Percentiles rank a stretch among this genome's conserved stretches.
Evolutionary conservation across 2,888 invertebrate species (phyloP).

Genomic region (Mythimna impura): DNA sequence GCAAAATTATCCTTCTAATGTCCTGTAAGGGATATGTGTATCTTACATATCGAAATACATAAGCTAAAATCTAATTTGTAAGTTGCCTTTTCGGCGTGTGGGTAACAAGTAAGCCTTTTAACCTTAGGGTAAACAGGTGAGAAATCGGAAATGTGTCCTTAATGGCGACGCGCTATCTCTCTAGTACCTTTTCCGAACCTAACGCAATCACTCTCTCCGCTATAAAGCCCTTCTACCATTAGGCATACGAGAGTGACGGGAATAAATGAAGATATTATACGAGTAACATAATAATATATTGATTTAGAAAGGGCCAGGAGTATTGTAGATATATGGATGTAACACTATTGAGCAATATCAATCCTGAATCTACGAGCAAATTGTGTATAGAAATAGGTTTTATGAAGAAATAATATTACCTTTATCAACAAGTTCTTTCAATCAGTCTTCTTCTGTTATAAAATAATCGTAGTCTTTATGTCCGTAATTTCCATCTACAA

Average conservation of each 20-base stretch:
- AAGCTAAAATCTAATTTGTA: slow-evolving; percentile 35
- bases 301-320: slow-evolving; percentile 13
- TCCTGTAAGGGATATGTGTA: slow-evolving; percentile 1
- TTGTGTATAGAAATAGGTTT: not conserved
- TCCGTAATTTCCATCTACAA: not conserved
- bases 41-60: not conserved
- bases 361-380: not conserved
- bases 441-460: not conserved
- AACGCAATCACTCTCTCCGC: slow-evolving; percentile 30
- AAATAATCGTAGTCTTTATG: not conserved
- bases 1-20: not conserved
- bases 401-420: not conserved
- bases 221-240: slow-evolving; percentile 14
- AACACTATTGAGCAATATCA: slow-evolving; percentile 8
- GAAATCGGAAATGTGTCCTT: slow-evolving; percentile 54
- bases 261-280: slow-evolving; percentile 8
- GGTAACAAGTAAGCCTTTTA: slow-evolving; percentile 40
- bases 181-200: slow-evolving; percentile 20
- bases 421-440: not conserved
- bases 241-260: not conserved
- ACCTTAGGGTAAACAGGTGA: slow-evolving; percentile 42
- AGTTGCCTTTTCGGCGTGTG: slow-evolving; percentile 28
- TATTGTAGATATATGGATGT: not conserved
- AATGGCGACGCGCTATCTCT: slow-evolving; percentile 37
- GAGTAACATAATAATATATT: slow-evolving; percentile 11